These are phyloP conservation scores for Orthosia cruda DNA, from an alignment of 2,888 invertebrate genomes.

Conservation along the genomic window DNA sequence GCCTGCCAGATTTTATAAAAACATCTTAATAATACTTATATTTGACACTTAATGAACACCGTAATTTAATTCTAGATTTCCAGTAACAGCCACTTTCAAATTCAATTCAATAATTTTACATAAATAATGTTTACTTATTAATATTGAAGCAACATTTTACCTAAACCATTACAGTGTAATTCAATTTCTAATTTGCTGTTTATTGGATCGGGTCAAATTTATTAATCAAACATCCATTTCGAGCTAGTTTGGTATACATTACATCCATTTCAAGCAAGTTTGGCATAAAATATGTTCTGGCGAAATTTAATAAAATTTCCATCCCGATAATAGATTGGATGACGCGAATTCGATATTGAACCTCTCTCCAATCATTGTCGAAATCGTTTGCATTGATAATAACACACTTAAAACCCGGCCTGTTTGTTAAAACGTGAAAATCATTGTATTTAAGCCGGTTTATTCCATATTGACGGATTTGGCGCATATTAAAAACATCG, in stretches of 20 bases:
- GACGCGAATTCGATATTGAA: slow-evolving; percentile 34
- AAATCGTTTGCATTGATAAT: slow-evolving; percentile 53
- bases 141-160: slow-evolving; percentile 37
- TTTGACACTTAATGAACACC: background rate
- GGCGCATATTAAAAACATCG: slow-evolving; percentile 28
- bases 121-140: slow-evolving; percentile 22
- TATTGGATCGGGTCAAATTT: slow-evolving; percentile 53
- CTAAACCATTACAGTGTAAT: slow-evolving; percentile 34
- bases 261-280: slow-evolving; percentile 52
- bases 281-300: slow-evolving; percentile 53
- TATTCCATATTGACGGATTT: slow-evolving; percentile 17
- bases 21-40: background rate
- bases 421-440: slow-evolving; percentile 32
- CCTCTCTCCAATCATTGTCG: slow-evolving; percentile 22
- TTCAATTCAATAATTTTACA: background rate
- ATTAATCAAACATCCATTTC: slow-evolving; percentile 52
- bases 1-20: background rate
- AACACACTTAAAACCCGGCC: slow-evolving; percentile 31
- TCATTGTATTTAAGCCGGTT: slow-evolving; percentile 17
- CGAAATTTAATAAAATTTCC: slow-evolving; percentile 51
- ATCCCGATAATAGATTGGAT: slow-evolving; percentile 35
- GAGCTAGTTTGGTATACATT: slow-evolving; percentile 55
- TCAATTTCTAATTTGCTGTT: slow-evolving; percentile 50
- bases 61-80: background rate
- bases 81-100: background rate